Percentiles rank a stretch among this genome's conserved stretches.
Evolutionary conservation across 2,797 vertebrate species (phyloP).

Genomic region (Furcifer pardalis): DNA sequence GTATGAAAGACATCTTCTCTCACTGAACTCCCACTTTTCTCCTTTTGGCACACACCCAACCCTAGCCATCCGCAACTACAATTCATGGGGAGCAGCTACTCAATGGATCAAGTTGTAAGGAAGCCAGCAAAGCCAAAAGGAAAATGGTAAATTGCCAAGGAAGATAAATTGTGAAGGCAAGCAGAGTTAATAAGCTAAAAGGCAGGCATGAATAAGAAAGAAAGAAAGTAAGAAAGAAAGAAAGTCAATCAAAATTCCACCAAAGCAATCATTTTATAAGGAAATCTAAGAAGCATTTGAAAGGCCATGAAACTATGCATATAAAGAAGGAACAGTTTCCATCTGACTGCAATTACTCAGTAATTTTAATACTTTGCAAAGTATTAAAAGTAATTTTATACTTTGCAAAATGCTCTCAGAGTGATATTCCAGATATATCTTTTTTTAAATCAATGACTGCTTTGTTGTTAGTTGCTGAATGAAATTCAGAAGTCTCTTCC

Average conservation of each 20-base stretch:
- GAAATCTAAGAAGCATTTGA: not conserved
- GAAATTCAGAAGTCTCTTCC: not conserved
- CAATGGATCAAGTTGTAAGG: not conserved
- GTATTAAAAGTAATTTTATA: too few relatives aligned
- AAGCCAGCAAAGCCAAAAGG: not conserved
- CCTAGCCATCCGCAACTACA: not conserved
- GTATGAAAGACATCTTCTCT: not conserved
- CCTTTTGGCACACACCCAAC: not conserved
- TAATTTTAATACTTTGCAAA: not conserved
- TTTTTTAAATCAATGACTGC: not conserved
- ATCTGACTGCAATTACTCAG: not conserved
- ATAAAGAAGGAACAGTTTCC: not conserved
- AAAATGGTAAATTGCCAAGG: not conserved
- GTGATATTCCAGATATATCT: not conserved
- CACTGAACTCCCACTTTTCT: not conserved
- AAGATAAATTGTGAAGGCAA: conserved; percentile 6
- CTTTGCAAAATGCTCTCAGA: not conserved
- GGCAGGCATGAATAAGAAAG: conserved; percentile 5
- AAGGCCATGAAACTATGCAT: not conserved
- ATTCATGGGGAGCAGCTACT: not conserved
- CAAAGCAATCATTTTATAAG: conserved; percentile 17
- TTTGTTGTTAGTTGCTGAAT: not conserved
- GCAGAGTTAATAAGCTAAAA: conserved; percentile 29
- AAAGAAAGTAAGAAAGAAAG: not conserved
- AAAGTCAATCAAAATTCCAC: not conserved